These are phyloP conservation scores for Hemiscyllium ocellatum DNA, from an alignment of 2,113 vertebrate genomes.

Conservation along the genomic window DNA sequence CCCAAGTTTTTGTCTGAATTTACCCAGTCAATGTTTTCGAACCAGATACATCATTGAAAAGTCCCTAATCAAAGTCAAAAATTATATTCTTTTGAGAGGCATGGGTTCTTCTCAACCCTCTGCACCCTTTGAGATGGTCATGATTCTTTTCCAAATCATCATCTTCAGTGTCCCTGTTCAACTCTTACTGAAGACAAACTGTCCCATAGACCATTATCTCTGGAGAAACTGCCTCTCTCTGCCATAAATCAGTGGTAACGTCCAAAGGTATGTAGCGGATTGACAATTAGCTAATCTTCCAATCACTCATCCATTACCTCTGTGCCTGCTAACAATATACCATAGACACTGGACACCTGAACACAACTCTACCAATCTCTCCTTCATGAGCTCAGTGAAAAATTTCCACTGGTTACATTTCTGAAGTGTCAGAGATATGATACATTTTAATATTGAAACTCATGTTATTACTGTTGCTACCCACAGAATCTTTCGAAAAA, in stretches of 20 bases:
- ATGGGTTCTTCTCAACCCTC: background rate
- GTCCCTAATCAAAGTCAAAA: background rate
- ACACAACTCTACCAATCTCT: too few species aligned
- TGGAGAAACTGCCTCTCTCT: background rate
- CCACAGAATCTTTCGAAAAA: background rate
- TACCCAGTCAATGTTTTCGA: background rate
- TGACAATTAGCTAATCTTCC: background rate
- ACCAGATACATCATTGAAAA: background rate
- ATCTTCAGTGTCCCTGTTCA: too few species aligned
- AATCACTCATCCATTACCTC: background rate
- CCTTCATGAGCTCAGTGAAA: background rate
- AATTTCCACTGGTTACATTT: background rate
- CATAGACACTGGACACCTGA: too few species aligned
- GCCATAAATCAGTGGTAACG: background rate
- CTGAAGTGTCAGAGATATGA: too few species aligned
- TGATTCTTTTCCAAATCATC: too few species aligned
- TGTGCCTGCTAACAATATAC: too few species aligned
- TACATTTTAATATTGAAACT: background rate
- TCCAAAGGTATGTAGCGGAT: background rate
- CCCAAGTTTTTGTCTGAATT: background rate
- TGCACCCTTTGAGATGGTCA: background rate
- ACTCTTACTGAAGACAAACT: background rate
- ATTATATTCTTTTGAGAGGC: background rate
- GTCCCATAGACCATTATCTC: background rate
- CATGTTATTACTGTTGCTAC: background rate